Conservation (phyloP, 2,888 invertebrate species). For the Drosophila phalerata region DNA sequence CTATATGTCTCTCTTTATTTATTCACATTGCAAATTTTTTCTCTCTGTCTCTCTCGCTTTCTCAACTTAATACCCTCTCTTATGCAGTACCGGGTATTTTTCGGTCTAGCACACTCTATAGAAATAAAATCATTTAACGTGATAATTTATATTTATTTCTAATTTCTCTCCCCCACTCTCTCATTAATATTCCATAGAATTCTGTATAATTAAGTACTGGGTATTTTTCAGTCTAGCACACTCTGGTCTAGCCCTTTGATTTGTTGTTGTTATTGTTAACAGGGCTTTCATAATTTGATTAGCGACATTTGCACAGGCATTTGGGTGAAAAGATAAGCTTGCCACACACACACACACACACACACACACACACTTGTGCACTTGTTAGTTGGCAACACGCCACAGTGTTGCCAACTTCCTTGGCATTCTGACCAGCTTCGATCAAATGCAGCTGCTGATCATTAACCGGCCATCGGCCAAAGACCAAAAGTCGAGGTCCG, state of each 20-base stretch:
- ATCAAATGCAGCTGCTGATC: constrained; percentile 49
- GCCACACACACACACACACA: constrained; percentile 7
- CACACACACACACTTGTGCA: neutral
- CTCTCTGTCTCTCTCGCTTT: too few relatives aligned
- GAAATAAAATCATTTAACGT: neutral
- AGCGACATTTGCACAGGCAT: constrained; percentile 74
- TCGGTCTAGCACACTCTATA: neutral
- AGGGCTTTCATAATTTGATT: constrained; percentile 74
- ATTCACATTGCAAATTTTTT: too few relatives aligned
- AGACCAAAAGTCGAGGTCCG: constrained; percentile 9
- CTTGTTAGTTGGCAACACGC: constrained; percentile 18
- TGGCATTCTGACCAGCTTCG: constrained; percentile 30
- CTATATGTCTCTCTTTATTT: too few relatives aligned
- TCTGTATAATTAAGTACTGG: neutral
- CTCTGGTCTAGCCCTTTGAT: neutral
- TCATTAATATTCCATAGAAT: too few relatives aligned
- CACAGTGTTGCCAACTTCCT: constrained; percentile 42
- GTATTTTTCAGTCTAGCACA: neutral
- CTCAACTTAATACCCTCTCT: too few relatives aligned
- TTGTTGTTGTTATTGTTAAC: constrained; percentile 47
- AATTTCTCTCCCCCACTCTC: neutral
- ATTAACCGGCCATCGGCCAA: constrained; percentile 46
- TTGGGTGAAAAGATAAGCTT: constrained; percentile 73
- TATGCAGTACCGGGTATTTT: neutral
- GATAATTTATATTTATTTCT: too few relatives aligned